Evolutionary conservation across 2,888 invertebrate genomes (phyloP).

Genomic region (Lomographa bimaculata): DNA sequence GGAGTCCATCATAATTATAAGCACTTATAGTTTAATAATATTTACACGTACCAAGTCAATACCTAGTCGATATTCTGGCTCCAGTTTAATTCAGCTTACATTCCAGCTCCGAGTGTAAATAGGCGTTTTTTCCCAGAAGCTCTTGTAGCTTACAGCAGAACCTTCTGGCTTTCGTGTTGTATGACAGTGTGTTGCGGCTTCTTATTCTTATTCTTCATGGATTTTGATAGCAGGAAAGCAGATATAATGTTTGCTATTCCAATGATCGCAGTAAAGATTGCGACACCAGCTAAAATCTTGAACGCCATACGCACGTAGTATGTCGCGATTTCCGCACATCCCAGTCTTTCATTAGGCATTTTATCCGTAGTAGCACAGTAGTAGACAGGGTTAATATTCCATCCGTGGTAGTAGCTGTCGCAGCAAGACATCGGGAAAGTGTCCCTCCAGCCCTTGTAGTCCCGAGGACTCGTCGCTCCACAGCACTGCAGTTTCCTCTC

Average conservation of each 20-base stretch:
- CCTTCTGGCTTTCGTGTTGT: conserved; percentile 69
- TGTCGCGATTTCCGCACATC: conserved; percentile 63
- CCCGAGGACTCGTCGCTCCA: conserved; percentile 66
- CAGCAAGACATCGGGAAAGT: conserved; percentile 73
- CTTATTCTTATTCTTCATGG: conserved; percentile 45
- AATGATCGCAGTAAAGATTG: conserved; percentile 59
- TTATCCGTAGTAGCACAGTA: conserved; percentile 72
- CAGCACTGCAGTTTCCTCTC: conserved; percentile 72
- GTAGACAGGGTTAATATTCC: conserved; percentile 59
- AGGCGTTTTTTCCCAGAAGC: too few relatives aligned
- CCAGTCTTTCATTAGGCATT: conserved; percentile 69
- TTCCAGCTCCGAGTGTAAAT: too few relatives aligned
- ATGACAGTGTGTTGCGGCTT: conserved; percentile 44
- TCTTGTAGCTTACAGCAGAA: conserved; percentile 55
- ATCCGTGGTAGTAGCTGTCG: conserved; percentile 67
- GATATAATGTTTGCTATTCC: conserved; percentile 52
- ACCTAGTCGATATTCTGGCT: too few relatives aligned
- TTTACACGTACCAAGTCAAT: too few relatives aligned
- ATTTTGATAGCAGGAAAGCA: conserved; percentile 50
- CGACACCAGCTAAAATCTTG: conserved; percentile 54
- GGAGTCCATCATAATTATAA: too few relatives aligned
- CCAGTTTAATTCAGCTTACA: too few relatives aligned
- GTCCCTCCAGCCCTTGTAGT: conserved; percentile 66
- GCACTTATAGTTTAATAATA: too few relatives aligned
- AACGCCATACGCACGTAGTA: conserved; percentile 64